Conservation (phyloP, 2,113 vertebrate genomes). For the Chaetura pelagica region DNA sequence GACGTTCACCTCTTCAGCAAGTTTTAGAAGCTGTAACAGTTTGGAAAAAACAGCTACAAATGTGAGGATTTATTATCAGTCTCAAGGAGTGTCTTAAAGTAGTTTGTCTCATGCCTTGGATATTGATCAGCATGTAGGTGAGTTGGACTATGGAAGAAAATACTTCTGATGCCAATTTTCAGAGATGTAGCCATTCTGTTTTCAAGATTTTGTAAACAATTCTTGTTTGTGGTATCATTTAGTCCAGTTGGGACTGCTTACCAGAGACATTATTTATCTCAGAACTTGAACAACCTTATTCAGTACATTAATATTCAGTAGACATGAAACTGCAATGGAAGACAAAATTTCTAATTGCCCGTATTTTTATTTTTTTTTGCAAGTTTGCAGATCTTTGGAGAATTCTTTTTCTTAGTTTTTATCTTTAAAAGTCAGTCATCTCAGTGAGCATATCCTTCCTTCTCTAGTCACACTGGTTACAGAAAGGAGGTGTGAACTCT, state of each 20-base stretch:
- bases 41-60: background rate
- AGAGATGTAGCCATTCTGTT: background rate
- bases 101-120: background rate
- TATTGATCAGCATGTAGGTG: background rate
- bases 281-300: background rate
- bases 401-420: background rate
- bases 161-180: background rate
- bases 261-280: background rate
- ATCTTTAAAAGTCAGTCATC: background rate
- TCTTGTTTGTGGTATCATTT: background rate
- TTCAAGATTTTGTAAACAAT: background rate
- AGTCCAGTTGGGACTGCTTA: accelerated
- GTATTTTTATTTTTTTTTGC: background rate
- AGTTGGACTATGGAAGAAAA: background rate
- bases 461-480: background rate
- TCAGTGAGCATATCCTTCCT: background rate
- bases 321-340: background rate
- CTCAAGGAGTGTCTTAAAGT: background rate
- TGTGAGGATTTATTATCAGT: background rate
- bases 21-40: background rate
- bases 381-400: background rate
- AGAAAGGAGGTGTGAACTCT: background rate
- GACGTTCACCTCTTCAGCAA: background rate
- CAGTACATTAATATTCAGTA: background rate
- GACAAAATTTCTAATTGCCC: background rate